Evolutionary conservation across 2,113 vertebrate species (phyloP), one percentile per base, ranked within the genome.

Genomic region (Ictalurus punctatus): DNA sequence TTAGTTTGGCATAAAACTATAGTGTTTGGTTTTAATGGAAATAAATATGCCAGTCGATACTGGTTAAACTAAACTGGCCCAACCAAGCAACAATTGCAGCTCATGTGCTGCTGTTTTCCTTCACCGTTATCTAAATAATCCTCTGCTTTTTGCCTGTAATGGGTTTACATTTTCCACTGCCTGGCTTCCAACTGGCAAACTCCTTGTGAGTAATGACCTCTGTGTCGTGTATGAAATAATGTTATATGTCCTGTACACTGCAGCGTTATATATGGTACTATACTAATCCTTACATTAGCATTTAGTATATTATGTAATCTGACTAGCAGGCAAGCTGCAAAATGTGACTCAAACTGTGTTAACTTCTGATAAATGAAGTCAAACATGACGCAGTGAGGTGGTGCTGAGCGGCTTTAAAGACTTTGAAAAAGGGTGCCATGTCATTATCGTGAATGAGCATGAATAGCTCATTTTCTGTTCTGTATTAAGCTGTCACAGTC

Each of bases 21-120:
- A 83, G 21, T 82, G 17, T 69, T 58, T 79, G 37, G 59, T 82
- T 82, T 21, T 30, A n/a, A 9, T 69, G 48, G 44, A 87, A 82
- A 82, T 58, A 82, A 88, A 56, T 8, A 27, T 71, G 40, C 23
- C 48, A 27, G 58, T 83, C 37, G 9, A 48, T 73, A 44, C 13
- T n/a, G 56, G 69, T 82, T 52, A 48, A 30, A 71, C 63, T 21
- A 40, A 83, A 83, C 2, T 34, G 37, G 34, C 34, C 23, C 9
- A 44, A 61, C 17, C 19, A 44, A 16, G 23, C 34, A 16, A 25
- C 34, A 83, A 27, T 44, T 3, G 23, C 34, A 27, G 58, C 8
- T 59, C 52, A 81, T 30, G 48, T 80, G 78, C 19, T n/a, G 14
- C 48, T n/a, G 78, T 17, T 80, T 30, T 80, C 6, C 78, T 82